These are phyloP conservation scores for Diaperis boleti DNA, from an alignment of 2,888 invertebrate species.

Conservation along the genomic window DNA sequence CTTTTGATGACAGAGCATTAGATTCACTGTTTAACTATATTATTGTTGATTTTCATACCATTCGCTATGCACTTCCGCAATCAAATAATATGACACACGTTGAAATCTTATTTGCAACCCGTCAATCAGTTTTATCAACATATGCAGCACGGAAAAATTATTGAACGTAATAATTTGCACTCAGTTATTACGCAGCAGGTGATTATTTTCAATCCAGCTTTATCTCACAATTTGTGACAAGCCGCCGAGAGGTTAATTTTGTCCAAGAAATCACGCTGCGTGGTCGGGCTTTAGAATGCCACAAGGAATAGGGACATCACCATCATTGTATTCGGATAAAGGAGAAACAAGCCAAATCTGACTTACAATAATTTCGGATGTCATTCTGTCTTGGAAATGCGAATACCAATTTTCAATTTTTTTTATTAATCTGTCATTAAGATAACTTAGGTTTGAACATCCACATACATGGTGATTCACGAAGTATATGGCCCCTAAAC, in stretches of 20 bases:
- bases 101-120: constrained; percentile 7
- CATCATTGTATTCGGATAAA: constrained; percentile 12
- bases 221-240: background rate
- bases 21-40: too few relatives aligned
- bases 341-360: too few relatives aligned
- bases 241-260: background rate
- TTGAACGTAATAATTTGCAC: constrained; percentile 1
- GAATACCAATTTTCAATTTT: too few relatives aligned
- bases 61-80: constrained; percentile 3
- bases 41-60: too few relatives aligned
- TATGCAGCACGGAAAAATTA: background rate
- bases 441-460: too few relatives aligned
- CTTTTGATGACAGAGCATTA: too few relatives aligned
- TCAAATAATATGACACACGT: constrained; percentile 3
- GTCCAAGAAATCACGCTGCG: background rate
- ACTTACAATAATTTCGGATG: too few relatives aligned
- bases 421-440: too few relatives aligned
- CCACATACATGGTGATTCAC: too few relatives aligned
- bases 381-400: too few relatives aligned
- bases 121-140: constrained; percentile 12
- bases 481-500: too few relatives aligned
- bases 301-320: background rate
- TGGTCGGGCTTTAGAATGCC: constrained; percentile 3
- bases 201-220: background rate
- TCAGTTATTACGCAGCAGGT: background rate